Evolutionary conservation across 1,140 invertebrate species (phyloP).

Genomic region (Bathynomus jamesi): DNA sequence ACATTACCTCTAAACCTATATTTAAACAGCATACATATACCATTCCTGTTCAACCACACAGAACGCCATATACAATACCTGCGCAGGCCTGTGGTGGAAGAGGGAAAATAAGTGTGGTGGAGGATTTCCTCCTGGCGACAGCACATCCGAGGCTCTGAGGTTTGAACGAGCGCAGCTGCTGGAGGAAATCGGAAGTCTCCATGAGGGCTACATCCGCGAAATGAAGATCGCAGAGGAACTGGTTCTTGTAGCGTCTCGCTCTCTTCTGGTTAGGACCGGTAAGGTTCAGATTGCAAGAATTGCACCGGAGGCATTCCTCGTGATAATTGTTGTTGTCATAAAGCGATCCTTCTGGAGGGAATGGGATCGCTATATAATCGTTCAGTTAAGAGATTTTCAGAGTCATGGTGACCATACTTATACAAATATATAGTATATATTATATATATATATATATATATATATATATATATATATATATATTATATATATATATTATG

Average conservation of each 20-base stretch:
- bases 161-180: conserved; percentile 89
- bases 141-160: conserved; percentile 88
- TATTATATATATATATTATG: neutral
- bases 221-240: conserved; percentile 81
- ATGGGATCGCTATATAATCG: neutral
- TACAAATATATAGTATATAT: neutral
- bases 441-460: conserved; percentile 4
- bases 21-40: too few species aligned
- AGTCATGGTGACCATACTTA: neutral
- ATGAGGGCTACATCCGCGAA: conserved; percentile 89
- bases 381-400: too few species aligned
- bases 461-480: conserved; percentile 12
- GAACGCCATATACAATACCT: too few species aligned
- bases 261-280: conserved; percentile 81
- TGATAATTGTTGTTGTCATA: conserved; percentile 93
- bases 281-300: conserved; percentile 84
- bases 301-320: conserved; percentile 90
- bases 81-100: conserved; percentile 86
- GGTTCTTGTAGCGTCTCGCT: conserved; percentile 66
- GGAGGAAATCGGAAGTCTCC: conserved; percentile 94
- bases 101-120: conserved; percentile 87
- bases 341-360: conserved; percentile 68
- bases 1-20: too few species aligned
- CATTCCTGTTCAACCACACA: too few species aligned
- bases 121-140: conserved; percentile 80